Conservation (phyloP, 2,113 vertebrate species). For the Ginglymostoma cirratum region DNA sequence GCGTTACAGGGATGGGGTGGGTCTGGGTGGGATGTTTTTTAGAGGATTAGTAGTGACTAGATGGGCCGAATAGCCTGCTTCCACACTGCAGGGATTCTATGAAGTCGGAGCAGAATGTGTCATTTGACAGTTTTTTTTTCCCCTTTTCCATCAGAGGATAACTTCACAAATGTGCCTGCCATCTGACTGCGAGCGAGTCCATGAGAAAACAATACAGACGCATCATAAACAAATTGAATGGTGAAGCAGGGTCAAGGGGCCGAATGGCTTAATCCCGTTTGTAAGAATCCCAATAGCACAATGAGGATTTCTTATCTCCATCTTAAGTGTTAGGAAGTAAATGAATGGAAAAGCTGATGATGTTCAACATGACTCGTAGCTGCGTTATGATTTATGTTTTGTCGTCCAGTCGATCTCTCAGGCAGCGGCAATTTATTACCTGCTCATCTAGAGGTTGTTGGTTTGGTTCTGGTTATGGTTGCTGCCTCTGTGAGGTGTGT, state of each 20-base stretch:
- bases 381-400: neutral
- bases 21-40: too few relatives aligned
- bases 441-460: neutral
- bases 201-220: neutral
- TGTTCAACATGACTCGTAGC: neutral
- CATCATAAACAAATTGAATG: neutral
- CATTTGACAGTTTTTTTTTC: too few relatives aligned
- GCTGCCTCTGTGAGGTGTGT: neutral
- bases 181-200: neutral
- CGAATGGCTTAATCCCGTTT: neutral
- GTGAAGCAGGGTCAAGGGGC: neutral
- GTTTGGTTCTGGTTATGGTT: neutral
- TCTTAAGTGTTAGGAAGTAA: neutral
- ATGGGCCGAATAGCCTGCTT: too few relatives aligned
- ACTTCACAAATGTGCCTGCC: neutral
- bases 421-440: neutral
- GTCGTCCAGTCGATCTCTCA: neutral
- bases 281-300: neutral
- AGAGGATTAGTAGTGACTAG: too few relatives aligned
- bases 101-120: too few relatives aligned
- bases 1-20: too few relatives aligned
- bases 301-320: neutral
- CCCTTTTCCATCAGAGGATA: neutral
- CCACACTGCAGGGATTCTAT: too few relatives aligned
- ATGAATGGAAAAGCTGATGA: neutral